Evolutionary conservation across 2,888 invertebrate genomes (phyloP).

Genomic region (Arge pagana): DNA sequence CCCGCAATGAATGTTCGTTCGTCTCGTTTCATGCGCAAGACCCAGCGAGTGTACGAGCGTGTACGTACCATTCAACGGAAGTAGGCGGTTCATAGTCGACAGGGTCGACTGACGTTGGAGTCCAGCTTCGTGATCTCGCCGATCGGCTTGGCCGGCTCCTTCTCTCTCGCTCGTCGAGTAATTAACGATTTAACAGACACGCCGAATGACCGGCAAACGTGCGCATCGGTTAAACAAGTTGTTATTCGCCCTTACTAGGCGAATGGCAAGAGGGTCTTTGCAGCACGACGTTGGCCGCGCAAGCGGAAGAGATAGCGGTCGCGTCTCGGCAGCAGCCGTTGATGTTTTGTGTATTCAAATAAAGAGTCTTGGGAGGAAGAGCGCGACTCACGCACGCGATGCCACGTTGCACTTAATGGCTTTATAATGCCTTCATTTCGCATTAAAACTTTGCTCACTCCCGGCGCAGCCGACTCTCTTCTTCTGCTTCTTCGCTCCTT

Average conservation of each 20-base stretch:
- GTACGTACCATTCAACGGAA: too few relatives aligned
- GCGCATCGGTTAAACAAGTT: slow-evolving; percentile 45
- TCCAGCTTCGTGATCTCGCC: not conserved
- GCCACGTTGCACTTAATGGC: slow-evolving; percentile 44
- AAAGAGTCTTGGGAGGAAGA: slow-evolving; percentile 37
- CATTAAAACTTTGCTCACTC: slow-evolving; percentile 43
- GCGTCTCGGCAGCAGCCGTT: slow-evolving; percentile 38
- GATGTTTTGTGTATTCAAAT: slow-evolving; percentile 56
- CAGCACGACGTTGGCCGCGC: not conserved
- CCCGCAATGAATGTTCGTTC: too few relatives aligned
- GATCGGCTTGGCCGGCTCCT: slow-evolving; percentile 6
- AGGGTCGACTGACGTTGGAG: not conserved
- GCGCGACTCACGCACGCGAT: slow-evolving; percentile 29
- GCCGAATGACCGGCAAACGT: slow-evolving; percentile 42
- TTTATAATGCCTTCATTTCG: slow-evolving; percentile 56
- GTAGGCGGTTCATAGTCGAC: slow-evolving; percentile 49
- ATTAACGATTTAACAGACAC: slow-evolving; percentile 54
- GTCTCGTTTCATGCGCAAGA: slow-evolving; percentile 16
- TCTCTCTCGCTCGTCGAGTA: slow-evolving; percentile 34
- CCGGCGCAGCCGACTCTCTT: slow-evolving; percentile 32
- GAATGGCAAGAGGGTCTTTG: slow-evolving; percentile 1
- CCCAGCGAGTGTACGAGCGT: not conserved
- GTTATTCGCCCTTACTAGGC: slow-evolving; percentile 43
- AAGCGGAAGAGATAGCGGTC: slow-evolving; percentile 23
- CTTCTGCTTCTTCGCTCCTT: slow-evolving; percentile 19